phyloP scores from a whole-genome alignment of 2,888 invertebrate species.

The Diaphora mendica region DNA sequence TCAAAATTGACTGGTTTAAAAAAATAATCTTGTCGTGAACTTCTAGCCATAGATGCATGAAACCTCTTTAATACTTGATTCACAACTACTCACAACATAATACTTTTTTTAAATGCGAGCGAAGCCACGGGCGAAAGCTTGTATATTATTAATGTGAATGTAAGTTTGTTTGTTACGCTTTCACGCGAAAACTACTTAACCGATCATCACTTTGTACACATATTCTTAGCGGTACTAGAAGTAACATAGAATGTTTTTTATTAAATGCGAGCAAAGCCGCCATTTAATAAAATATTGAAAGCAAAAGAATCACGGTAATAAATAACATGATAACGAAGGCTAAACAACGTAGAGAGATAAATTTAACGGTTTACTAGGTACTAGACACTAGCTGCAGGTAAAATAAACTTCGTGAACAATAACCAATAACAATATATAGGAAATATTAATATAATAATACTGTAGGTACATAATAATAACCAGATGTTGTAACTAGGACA shows the following conservation, averaged over 20 bases:
- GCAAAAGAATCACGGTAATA: conserved; percentile 55
- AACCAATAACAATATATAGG: conserved; percentile 16
- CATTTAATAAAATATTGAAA: conserved; percentile 57
- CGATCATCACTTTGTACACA: too few species aligned
- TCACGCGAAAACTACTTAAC: too few species aligned
- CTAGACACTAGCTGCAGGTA: conserved; percentile 32
- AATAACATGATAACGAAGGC: conserved; percentile 58
- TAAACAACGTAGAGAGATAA: conserved; percentile 56
- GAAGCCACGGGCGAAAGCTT: too few species aligned
- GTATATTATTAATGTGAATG: conserved; percentile 52
- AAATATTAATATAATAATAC: neutral
- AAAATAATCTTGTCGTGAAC: neutral
- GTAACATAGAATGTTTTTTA: too few species aligned
- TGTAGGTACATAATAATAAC: neutral
- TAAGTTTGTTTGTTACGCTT: conserved; percentile 6
- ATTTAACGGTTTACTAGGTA: conserved; percentile 51
- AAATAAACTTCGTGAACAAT: conserved; percentile 36
- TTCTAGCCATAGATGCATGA: conserved; percentile 23
- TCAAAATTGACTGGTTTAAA: neutral
- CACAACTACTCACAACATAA: conserved; percentile 22
- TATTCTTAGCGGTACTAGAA: too few species aligned
- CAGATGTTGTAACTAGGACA: neutral
- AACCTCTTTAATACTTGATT: conserved; percentile 41
- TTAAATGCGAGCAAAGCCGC: too few species aligned
- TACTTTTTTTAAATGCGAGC: too few species aligned